A percentile compares a stretch with the other conserved stretches of the same genome.
These are phyloP conservation scores for Lepisosteus osseus DNA, from an alignment of 2,113 vertebrate species.

Conservation along the genomic window DNA sequence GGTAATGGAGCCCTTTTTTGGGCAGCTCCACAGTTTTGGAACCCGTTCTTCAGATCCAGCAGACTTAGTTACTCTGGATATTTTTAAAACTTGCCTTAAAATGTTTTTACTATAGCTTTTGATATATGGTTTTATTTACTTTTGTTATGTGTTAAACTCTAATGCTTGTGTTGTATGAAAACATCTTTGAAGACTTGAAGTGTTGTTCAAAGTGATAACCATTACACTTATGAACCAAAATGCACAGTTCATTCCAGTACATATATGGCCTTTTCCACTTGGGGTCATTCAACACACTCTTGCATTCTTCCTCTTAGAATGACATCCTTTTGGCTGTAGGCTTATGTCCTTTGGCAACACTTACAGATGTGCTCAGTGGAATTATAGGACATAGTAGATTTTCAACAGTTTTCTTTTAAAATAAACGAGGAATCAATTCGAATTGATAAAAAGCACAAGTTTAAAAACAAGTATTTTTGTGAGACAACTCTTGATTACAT, in stretches of 20 bases:
- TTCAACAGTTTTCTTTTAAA: background rate
- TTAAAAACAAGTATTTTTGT: slow-evolving; percentile 4
- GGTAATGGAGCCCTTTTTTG: no score
- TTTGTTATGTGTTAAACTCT: background rate
- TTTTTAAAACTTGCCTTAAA: no score
- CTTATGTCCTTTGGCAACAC: no score
- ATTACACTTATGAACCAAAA: slow-evolving; percentile 15
- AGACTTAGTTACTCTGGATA: no score
- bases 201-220: slow-evolving; percentile 19
- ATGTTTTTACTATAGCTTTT: no score
- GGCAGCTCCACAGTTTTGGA: no score
- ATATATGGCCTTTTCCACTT: slow-evolving; percentile 16
- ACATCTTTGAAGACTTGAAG: slow-evolving; percentile 16
- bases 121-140: background rate
- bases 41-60: no score
- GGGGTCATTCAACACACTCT: slow-evolving; percentile 12
- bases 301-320: background rate
- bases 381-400: background rate
- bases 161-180: background rate
- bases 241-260: slow-evolving; percentile 11
- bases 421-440: background rate
- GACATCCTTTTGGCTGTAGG: background rate
- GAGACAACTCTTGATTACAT: background rate
- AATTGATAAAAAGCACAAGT: background rate
- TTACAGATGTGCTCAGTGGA: background rate